A percentile compares a stretch with the other conserved stretches of the same genome.
These are phyloP conservation scores for Scartelaos histophorus DNA, from an alignment of 2,113 vertebrate genomes.

Conservation along the genomic window DNA sequence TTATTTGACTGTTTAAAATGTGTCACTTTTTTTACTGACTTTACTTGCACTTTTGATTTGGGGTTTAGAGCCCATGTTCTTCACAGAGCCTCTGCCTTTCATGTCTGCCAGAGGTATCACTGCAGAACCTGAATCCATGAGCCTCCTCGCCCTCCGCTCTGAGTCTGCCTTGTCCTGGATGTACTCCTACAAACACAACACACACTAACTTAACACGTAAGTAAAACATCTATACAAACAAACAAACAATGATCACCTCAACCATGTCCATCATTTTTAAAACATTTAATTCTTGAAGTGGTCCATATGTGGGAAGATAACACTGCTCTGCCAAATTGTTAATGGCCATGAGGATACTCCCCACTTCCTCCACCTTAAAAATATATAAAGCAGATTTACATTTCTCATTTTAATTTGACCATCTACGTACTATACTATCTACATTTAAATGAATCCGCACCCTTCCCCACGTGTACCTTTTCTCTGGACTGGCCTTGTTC, in stretches of 20 bases:
- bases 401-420: background rate
- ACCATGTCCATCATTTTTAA: constrained; percentile 75
- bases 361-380: constrained; percentile 68
- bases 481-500: constrained; percentile 64
- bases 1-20: constrained; percentile 22
- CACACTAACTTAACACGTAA: background rate
- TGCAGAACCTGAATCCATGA: constrained; percentile 38
- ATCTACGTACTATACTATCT: too few species aligned
- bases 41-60: constrained; percentile 64
- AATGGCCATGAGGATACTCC: constrained; percentile 64
- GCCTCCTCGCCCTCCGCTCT: constrained; percentile 54
- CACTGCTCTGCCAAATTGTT: constrained; percentile 76
- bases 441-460: background rate
- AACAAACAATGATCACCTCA: constrained; percentile 64
- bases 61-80: constrained; percentile 54
- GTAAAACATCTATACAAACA: background rate
- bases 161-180: constrained; percentile 72
- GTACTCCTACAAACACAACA: constrained; percentile 69
- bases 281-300: constrained; percentile 51
- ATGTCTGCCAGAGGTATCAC: constrained; percentile 36
- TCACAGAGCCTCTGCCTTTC: constrained; percentile 41
- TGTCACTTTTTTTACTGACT: constrained; percentile 52
- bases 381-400: background rate
- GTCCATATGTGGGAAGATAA: constrained; percentile 52
- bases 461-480: constrained; percentile 58